Percentiles rank a stretch among this genome's conserved stretches.
phyloP scores from a whole-genome alignment of 2,113 vertebrate genomes.

The Sigmodon hispidus region DNA sequence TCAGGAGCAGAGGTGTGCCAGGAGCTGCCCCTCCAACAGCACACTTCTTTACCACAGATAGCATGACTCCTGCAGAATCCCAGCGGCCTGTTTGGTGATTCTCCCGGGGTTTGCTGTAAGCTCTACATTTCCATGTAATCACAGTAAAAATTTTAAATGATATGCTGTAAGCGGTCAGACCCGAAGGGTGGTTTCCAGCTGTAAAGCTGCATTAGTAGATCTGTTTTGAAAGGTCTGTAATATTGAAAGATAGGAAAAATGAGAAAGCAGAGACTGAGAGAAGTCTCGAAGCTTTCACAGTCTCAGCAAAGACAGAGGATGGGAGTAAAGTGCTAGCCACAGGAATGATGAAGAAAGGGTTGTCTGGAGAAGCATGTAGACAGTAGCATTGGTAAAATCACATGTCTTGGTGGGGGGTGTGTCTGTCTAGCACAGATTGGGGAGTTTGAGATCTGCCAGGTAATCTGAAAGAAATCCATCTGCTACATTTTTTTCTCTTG shows the following conservation, averaged over 20 bases:
- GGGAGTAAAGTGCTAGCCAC: not conserved
- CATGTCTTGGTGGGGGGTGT: not conserved
- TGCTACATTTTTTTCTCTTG: constrained; percentile 16
- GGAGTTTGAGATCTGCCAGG: constrained; percentile 21
- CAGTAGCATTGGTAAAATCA: not conserved
- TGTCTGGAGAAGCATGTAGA: constrained; percentile 7
- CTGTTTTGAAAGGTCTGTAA: constrained; percentile 7
- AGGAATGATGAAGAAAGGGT: not conserved
- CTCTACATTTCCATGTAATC: not conserved
- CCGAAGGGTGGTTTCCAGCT: not conserved
- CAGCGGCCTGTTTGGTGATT: not conserved
- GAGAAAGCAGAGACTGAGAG: not conserved
- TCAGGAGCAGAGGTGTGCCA: not conserved
- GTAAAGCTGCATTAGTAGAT: not conserved
- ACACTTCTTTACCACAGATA: not conserved
- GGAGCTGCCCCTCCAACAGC: not conserved
- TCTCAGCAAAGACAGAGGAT: not conserved
- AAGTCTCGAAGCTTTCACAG: not conserved
- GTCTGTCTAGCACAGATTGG: not conserved
- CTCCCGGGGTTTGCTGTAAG: not conserved
- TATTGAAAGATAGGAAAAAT: not conserved
- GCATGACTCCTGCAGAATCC: not conserved
- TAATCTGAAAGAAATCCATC: not conserved
- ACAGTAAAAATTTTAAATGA: not conserved
- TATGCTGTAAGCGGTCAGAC: not conserved